These are phyloP conservation scores for Agrochola circellaris DNA, from an alignment of 2,888 invertebrate genomes.

Conservation along the genomic window DNA sequence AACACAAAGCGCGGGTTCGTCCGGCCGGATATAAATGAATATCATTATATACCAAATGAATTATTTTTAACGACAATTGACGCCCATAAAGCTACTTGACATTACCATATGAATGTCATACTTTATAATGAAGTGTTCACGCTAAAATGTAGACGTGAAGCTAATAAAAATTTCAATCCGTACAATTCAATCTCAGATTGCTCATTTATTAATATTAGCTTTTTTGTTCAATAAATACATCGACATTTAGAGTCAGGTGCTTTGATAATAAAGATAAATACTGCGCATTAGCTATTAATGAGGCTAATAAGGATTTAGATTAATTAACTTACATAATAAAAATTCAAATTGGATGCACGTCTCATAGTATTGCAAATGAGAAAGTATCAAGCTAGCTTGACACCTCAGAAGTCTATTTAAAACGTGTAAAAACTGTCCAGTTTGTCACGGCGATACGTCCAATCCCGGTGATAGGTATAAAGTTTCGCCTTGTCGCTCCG, in stretches of 20 bases:
- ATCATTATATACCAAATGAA: slow-evolving; percentile 67
- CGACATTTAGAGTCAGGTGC: slow-evolving; percentile 30
- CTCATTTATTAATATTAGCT: slow-evolving; percentile 34
- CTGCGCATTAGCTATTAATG: slow-evolving; percentile 34
- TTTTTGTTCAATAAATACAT: slow-evolving; percentile 29
- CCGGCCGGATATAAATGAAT: slow-evolving; percentile 85
- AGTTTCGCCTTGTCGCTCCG: slow-evolving; percentile 68
- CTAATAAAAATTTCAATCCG: slow-evolving; percentile 47
- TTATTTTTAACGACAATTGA: slow-evolving; percentile 81
- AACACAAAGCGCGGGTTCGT: slow-evolving; percentile 68
- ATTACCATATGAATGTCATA: slow-evolving; percentile 80
- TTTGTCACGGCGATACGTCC: slow-evolving; percentile 44
- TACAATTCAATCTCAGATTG: slow-evolving; percentile 32
- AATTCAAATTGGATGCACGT: slow-evolving; percentile 14
- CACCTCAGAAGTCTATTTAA: slow-evolving; percentile 40
- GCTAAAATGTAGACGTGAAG: slow-evolving; percentile 12
- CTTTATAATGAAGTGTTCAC: slow-evolving; percentile 44
- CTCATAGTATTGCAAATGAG: slow-evolving; percentile 23
- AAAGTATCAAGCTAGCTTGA: slow-evolving; percentile 41
- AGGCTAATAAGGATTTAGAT: slow-evolving; percentile 32
- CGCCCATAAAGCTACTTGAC: slow-evolving; percentile 66
- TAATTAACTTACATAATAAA: slow-evolving; percentile 22
- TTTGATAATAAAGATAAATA: slow-evolving; percentile 25
- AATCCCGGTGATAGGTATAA: slow-evolving; percentile 49
- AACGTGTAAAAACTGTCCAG: slow-evolving; percentile 44